A percentile compares a stretch with the other conserved stretches of the same genome.
Evolutionary conservation across 2,113 vertebrate species (phyloP).

Genomic region (Psettodes erumei): DNA sequence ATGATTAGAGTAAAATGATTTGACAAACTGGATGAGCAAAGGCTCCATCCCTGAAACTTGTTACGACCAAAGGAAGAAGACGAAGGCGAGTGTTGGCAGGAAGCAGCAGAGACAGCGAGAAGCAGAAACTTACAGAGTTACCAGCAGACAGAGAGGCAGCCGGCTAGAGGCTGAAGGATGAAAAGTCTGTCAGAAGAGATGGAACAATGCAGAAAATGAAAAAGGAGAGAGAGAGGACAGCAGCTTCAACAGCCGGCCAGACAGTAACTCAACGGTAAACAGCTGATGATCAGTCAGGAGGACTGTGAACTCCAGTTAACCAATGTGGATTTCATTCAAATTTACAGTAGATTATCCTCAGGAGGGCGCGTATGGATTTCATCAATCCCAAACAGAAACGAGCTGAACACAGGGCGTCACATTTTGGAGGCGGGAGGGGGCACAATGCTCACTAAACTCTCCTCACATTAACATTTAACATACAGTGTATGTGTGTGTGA

Average conservation of each 20-base stretch:
- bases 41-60: not conserved
- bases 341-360: no score
- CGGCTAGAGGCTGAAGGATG: constrained; percentile 57
- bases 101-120: constrained; percentile 22
- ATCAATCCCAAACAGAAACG: not conserved
- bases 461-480: not conserved
- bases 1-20: no score
- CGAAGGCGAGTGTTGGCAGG: not conserved
- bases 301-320: not conserved
- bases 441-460: no score
- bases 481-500: not conserved
- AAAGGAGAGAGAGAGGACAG: not conserved
- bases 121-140: constrained; percentile 68
- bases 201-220: constrained; percentile 38
- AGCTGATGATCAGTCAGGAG: not conserved
- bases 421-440: no score
- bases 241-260: not conserved
- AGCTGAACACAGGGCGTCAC: no score
- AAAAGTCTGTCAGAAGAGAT: constrained; percentile 68
- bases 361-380: not conserved
- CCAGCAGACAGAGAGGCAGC: constrained; percentile 66
- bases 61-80: not conserved
- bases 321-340: no score
- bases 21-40: no score
- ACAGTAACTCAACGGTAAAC: not conserved